phyloP scores from a whole-genome alignment of 2,888 invertebrate genomes.

The Meloe dianella region DNA sequence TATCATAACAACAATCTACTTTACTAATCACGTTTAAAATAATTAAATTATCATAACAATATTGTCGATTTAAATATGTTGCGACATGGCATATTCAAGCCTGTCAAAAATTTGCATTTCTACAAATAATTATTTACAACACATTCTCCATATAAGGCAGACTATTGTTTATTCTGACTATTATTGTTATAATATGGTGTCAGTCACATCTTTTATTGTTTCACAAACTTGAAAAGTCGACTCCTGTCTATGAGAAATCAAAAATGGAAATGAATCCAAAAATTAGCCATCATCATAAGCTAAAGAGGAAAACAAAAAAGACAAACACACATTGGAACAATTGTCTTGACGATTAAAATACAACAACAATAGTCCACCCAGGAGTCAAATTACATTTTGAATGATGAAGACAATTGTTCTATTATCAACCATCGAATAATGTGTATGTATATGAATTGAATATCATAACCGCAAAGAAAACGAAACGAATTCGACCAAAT shows the following conservation, averaged over 20 bases:
- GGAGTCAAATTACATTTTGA: conserved; percentile 43
- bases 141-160: conserved; percentile 17
- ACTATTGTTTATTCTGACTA: conserved; percentile 15
- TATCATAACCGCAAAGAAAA: not conserved
- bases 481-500: not conserved
- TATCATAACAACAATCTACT: not conserved
- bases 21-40: not conserved
- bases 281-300: conserved; percentile 35
- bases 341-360: conserved; percentile 36
- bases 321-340: conserved; percentile 27
- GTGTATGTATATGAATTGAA: not conserved
- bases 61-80: not conserved
- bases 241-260: conserved; percentile 27
- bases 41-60: conserved; percentile 6
- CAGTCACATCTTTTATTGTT: not conserved
- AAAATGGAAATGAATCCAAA: conserved; percentile 22
- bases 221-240: conserved; percentile 15
- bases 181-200: not conserved
- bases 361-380: conserved; percentile 40
- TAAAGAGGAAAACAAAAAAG: conserved; percentile 20
- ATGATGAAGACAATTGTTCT: conserved; percentile 37
- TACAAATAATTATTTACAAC: conserved; percentile 32
- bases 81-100: not conserved
- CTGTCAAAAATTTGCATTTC: conserved; percentile 28
- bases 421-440: not conserved